Base-by-base conservation (phyloP, 2,888 invertebrate species). In the Halocaridina rubra region DNA sequence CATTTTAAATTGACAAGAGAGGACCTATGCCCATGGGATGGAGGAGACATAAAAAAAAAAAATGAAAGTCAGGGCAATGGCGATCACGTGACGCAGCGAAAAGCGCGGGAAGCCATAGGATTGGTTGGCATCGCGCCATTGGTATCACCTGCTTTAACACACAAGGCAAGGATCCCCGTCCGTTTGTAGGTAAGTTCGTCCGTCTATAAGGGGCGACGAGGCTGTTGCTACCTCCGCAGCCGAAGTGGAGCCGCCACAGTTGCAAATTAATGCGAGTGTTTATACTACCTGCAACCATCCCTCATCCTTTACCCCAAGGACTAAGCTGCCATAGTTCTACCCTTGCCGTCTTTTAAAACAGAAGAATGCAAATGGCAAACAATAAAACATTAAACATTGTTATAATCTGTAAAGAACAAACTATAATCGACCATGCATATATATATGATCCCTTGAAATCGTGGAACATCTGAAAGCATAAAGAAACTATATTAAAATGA, bases 51-150 rank as follows among this genome's bases (percentile, higher is more conserved):
- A 13, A 39, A 39, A 39, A 13, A n/a, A 64, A 64, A 64, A 64
- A 64, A 64, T 64, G 57, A 61, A 27, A 61, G 13, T 39, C 8
- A 39, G n/a, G 39, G 39, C 39, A 32, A n/a, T 33, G 80, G 16
- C 5, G 33, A 59, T 72, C 80, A 80, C 80, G 80, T 80, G 80
- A 72, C 33, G 32, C 29, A 19, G 59, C 7, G 59, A 80, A 72
- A 80, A 80, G 80, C 72, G 80, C 80, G 80, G 80, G 80, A 80
- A 80, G 61, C 19, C 8, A 5, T 16, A n/a, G 13, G 72, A 80
- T 80, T 80, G 80, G 80, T 72, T 80, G 80, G 71, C 80, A 72
- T 16, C 10, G 16, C 59, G 71, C 59, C 80, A 57, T 32, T 24
- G 7, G 33, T 29, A 32, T 29, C 80, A 80, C 80, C 80, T 78